Conservation (phyloP, 2,113 vertebrate species). For the Trematocara nigrifrons region DNA sequence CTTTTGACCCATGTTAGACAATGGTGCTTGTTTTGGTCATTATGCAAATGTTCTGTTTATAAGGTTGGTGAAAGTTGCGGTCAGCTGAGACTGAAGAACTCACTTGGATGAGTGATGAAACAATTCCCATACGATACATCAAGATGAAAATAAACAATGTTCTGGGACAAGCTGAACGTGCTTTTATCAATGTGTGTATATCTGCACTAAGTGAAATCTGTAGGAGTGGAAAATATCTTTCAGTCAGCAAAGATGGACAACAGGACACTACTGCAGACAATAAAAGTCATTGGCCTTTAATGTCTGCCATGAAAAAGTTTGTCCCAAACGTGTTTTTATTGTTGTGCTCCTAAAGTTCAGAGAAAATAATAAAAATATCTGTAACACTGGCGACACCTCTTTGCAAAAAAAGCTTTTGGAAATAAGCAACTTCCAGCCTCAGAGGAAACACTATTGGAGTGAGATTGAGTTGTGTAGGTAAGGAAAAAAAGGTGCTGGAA, state of each 20-base stretch:
- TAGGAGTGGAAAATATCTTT: not conserved
- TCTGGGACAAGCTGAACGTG: not conserved
- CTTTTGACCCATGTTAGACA: rapidly evolving
- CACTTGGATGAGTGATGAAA: not conserved
- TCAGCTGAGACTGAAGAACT: not conserved
- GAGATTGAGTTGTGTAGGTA: not conserved
- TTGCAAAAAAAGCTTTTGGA: not conserved
- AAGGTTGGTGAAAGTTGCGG: not conserved
- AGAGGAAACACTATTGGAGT: not conserved
- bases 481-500: not conserved
- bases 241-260: not conserved
- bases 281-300: not conserved
- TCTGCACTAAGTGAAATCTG: not conserved
- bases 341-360: not conserved
- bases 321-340: not conserved
- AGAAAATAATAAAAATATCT: not conserved
- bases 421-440: not conserved
- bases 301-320: not conserved
- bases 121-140: not conserved
- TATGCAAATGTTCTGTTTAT: not conserved
- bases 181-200: not conserved
- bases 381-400: not conserved
- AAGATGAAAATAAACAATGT: not conserved
- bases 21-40: not conserved
- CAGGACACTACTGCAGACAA: not conserved